phyloP scores from a whole-genome alignment of 2,113 vertebrate genomes.

The Cebidichthys violaceus region DNA sequence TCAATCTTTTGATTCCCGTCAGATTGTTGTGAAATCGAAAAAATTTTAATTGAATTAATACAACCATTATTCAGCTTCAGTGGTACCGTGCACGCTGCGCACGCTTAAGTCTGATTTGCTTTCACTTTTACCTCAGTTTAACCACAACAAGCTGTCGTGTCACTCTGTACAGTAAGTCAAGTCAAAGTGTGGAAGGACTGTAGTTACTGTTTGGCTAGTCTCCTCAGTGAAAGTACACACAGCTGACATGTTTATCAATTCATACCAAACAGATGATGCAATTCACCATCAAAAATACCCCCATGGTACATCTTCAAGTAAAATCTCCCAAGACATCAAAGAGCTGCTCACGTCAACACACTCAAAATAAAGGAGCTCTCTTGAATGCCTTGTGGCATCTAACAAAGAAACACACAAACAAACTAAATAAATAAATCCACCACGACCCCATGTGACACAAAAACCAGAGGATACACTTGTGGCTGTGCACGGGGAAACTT shows the following conservation, averaged over 20 bases:
- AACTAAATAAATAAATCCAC: background rate
- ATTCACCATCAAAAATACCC: constrained; percentile 23
- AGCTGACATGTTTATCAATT: background rate
- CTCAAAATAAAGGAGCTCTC: constrained; percentile 12
- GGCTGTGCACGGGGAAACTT: no score
- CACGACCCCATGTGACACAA: constrained; percentile 5
- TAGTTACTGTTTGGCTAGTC: no score
- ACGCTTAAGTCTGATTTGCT: background rate
- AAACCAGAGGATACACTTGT: background rate
- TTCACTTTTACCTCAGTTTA: background rate
- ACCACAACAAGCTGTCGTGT: constrained; percentile 12
- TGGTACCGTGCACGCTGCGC: background rate
- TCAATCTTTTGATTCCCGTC: background rate
- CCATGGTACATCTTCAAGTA: background rate
- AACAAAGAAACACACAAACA: constrained; percentile 20
- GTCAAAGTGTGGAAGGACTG: background rate
- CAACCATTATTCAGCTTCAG: background rate
- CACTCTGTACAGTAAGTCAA: background rate
- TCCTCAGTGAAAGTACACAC: background rate
- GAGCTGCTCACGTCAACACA: constrained; percentile 62
- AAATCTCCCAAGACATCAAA: constrained; percentile 62
- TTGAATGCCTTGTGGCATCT: background rate
- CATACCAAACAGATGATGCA: constrained; percentile 1
- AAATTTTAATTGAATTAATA: background rate
- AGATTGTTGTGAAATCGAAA: background rate